These are phyloP conservation scores for Leucosticte australis DNA, from an alignment of 2,113 vertebrate species.

Conservation along the genomic window DNA sequence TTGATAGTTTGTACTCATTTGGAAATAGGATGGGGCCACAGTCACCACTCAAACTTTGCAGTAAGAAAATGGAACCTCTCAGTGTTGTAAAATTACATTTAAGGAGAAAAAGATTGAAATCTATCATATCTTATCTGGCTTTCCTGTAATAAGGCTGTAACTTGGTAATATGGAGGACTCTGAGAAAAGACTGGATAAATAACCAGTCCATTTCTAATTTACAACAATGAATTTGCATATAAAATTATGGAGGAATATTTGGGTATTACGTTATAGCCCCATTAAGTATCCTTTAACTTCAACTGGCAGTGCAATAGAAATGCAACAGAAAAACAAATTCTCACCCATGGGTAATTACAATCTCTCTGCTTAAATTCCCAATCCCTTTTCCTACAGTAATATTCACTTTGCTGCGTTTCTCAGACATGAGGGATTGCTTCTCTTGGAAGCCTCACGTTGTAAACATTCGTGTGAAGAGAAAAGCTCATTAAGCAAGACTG, in stretches of 20 bases:
- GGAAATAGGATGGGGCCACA: background rate
- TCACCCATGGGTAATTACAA: background rate
- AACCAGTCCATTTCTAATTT: background rate
- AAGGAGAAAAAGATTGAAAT: background rate
- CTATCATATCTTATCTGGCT: background rate
- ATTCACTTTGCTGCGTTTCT: slow-evolving; percentile 1
- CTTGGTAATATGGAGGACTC: background rate
- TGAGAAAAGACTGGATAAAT: background rate
- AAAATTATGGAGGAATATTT: background rate
- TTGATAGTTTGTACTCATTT: background rate
- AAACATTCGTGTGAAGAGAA: slow-evolving; percentile 26
- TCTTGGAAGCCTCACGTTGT: background rate
- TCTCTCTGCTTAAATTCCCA: background rate
- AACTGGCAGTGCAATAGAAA: background rate
- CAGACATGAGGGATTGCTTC: background rate
- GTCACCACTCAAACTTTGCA: background rate
- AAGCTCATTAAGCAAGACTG: slow-evolving; percentile 18
- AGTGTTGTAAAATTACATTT: background rate
- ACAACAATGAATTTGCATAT: background rate
- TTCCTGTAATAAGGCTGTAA: background rate
- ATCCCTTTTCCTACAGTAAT: background rate
- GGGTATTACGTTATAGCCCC: background rate
- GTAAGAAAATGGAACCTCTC: background rate
- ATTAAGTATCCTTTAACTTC: background rate
- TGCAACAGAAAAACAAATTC: background rate